A percentile compares a stretch with the other conserved stretches of the same genome.
Evolutionary conservation across 1,140 invertebrate species (phyloP).

Genomic region (Armadillidium nasatum): DNA sequence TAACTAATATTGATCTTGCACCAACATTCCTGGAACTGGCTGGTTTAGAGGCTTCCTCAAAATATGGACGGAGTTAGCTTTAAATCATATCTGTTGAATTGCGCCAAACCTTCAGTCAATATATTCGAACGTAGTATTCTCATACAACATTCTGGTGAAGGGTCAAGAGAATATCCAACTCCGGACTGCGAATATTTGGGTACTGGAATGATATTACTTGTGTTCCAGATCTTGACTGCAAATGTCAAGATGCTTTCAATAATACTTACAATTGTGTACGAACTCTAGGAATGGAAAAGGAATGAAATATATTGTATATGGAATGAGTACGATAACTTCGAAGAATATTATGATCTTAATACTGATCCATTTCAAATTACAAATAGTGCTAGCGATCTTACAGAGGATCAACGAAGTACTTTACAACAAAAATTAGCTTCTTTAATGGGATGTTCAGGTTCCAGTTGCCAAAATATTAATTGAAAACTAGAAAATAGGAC

Average conservation of each 20-base stretch:
- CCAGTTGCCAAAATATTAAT: too few relatives aligned
- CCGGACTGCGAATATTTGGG: slow-evolving; percentile 35
- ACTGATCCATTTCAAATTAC: slow-evolving; percentile 63
- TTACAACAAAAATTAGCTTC: neutral
- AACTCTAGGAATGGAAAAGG: slow-evolving; percentile 52
- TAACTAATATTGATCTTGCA: slow-evolving; percentile 71
- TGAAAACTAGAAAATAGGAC: too few relatives aligned
- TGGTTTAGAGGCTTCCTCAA: neutral
- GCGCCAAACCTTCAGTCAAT: neutral
- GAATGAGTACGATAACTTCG: slow-evolving; percentile 61
- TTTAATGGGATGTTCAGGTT: neutral
- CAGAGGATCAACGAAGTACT: neutral
- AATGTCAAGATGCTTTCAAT: slow-evolving; percentile 74
- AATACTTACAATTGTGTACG: slow-evolving; percentile 76
- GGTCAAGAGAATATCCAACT: slow-evolving; percentile 49
- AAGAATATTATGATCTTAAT: slow-evolving; percentile 64
- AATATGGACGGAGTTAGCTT: slow-evolving; percentile 16
- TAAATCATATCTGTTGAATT: neutral
- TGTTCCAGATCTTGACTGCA: slow-evolving; percentile 61
- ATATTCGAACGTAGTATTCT: slow-evolving; percentile 54
- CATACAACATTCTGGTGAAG: slow-evolving; percentile 72
- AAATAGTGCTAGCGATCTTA: slow-evolving; percentile 53
- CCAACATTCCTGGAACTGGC: slow-evolving; percentile 71
- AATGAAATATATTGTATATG: slow-evolving; percentile 72
- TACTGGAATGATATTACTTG: slow-evolving; percentile 59